Evolutionary conservation across 2,888 invertebrate species (phyloP), one percentile per base, ranked within the genome.

Genomic region (Drosophila nr. perissopoda): DNA sequence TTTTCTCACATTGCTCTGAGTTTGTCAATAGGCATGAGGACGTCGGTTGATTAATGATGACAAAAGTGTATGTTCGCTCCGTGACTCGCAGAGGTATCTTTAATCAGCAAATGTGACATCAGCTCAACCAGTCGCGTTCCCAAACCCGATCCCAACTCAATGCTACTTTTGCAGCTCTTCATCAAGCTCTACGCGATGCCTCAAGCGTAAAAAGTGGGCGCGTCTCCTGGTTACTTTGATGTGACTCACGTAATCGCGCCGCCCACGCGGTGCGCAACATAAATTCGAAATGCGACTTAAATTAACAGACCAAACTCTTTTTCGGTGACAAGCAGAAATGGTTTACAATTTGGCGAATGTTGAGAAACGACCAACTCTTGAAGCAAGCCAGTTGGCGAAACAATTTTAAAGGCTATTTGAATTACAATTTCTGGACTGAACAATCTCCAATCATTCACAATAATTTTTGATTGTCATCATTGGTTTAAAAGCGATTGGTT

Each of bases 31-130:
- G 78, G 85, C 80, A 73, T 65, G 70, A 63, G 75, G 70, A 67
- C 72, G 73, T 61, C 83, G 72, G 70, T 83, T 86, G 85, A 86
- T 86, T 86, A 86, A 86, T 90, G 90, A 86, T 86, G 89, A 86
- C 85, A 85, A 90, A 82, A 87, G 53, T 38, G 56, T 56, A 27
- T 38, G 36, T n/a, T 27, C n/a, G 13, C 71, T 52, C 53, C 51
- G 31, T 36, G 16, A 21, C 58, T 13, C 57, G 45, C 42, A 82
- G 74, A 62, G 51, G 58, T 42, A 64, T 67, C 65, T 86, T 86
- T 86, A 88, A 90, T 86, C 85, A 86, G 80, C 86, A 80, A 76
- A 83, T 76, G 81, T 69, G 88, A 78, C 88, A 72, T 68, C 71
- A 72, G 59, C 51, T 65, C 36, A 78, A 53, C 68, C 31, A 31